phyloP scores from a whole-genome alignment of 1,140 invertebrate species.

The Trichoplusia ni region DNA sequence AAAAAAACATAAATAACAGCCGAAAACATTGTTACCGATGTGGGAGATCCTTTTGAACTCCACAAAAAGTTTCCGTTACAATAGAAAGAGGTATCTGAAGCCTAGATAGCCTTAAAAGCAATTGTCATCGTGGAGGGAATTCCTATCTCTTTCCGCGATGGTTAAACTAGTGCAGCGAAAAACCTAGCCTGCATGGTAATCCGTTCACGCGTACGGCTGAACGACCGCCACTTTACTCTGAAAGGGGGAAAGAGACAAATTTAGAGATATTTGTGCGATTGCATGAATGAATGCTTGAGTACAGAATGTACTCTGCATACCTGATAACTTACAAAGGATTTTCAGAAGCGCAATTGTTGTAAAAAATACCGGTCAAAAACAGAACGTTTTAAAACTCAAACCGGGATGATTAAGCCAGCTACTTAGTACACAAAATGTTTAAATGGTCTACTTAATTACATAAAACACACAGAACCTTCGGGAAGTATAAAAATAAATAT shows the following conservation, averaged over 20 bases:
- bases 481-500: constrained; percentile 9
- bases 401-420: no score
- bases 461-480: background rate
- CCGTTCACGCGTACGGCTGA: background rate
- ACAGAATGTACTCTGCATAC: no score
- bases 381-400: no score
- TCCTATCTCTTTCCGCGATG: background rate
- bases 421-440: background rate
- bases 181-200: background rate
- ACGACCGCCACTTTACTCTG: background rate
- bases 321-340: no score
- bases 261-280: background rate
- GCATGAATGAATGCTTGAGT: background rate
- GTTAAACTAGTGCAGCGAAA: constrained; percentile 1
- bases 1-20: constrained; percentile 38
- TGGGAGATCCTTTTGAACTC: constrained; percentile 6
- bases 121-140: constrained; percentile 3
- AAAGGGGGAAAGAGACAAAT: background rate
- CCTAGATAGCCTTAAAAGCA: background rate
- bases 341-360: no score
- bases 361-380: no score
- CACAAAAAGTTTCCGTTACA: background rate
- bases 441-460: constrained; percentile 5
- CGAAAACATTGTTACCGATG: constrained; percentile 26
- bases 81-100: background rate